Base-by-base conservation (phyloP, 2,113 vertebrate genomes). In the Meleagris gallopavo region DNA sequence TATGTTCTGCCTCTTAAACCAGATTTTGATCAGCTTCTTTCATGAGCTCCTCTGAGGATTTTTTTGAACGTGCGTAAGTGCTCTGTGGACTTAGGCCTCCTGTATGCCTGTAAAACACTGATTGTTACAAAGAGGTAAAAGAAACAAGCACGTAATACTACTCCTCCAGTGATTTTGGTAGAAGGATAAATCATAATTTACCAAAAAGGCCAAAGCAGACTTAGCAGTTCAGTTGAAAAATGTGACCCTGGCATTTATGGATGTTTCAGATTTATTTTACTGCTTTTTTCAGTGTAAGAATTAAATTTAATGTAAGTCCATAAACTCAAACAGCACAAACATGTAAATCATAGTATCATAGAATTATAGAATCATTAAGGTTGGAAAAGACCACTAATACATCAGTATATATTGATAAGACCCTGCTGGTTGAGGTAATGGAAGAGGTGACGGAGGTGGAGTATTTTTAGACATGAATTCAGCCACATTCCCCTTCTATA, bases 1-100 rank as follows among this genome's bases (percentile, higher is more conserved):
- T 88, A 91, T 54, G 83, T 62, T 58, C 43, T 79, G 69, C n/a
- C 65, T 81, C 70, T 93, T 93, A 93, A 92, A 95, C 67, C 65
- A 90, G 32, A 90, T 81, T 90, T 90, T 94, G 86, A 93, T 92
- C 94, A 72, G 19, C 19, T 71, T 57, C 72, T 74, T 88, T 60
- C 1, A 0, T 83, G 94, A 78, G 32, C 3, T 52, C 24, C 45
- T 83, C 65, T 60, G 52, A 81, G 73, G 41, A 46, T 38, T 67
- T 72, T 83, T 84, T 50, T 1, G 0, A 79, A 43, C 0, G 2
- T 57, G 13, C 2, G 0, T 61, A 71, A 85, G 16, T 76, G 25
- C 61, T 78, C 36, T 48, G 65, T 2, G 4, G 65, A 40, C 38
- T 83, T 55, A 55, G 70, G 29, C 3, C 12, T 50, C 55, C 77